phyloP scores from a whole-genome alignment of 1,140 invertebrate species.

The Anastatus disparis region DNA sequence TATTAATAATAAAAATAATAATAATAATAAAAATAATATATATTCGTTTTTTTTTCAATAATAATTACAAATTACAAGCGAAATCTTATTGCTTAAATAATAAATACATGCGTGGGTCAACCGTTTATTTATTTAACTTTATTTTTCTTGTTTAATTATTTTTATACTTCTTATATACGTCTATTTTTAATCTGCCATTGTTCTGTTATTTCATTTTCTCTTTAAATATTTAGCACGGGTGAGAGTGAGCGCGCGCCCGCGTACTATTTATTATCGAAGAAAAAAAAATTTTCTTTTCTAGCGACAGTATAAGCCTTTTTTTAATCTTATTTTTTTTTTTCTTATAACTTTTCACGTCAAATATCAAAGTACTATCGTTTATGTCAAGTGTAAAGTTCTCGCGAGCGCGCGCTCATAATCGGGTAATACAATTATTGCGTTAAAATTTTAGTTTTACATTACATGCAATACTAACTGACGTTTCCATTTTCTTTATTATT shows the following conservation, averaged over 20 bases:
- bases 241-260: slow-evolving; percentile 11
- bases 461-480: slow-evolving; percentile 37
- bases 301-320: background rate
- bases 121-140: no score
- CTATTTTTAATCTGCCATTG: slow-evolving; percentile 20
- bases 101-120: slow-evolving; percentile 36
- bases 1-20: slow-evolving; percentile 19
- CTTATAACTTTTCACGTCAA: background rate
- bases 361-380: background rate
- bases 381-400: background rate
- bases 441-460: slow-evolving; percentile 26
- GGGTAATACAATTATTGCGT: slow-evolving; percentile 35
- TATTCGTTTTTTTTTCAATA: slow-evolving; percentile 29
- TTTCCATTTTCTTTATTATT: background rate
- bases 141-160: no score
- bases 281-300: background rate
- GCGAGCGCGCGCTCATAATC: slow-evolving; percentile 1
- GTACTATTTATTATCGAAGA: no score
- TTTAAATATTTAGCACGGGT: slow-evolving; percentile 32
- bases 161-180: slow-evolving; percentile 17
- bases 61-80: slow-evolving; percentile 39
- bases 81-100: slow-evolving; percentile 37
- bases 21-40: slow-evolving; percentile 31
- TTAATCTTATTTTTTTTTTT: background rate
- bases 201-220: no score